Base-by-base conservation (phyloP, 2,113 vertebrate genomes). In the Rhabdornis inornatus region DNA sequence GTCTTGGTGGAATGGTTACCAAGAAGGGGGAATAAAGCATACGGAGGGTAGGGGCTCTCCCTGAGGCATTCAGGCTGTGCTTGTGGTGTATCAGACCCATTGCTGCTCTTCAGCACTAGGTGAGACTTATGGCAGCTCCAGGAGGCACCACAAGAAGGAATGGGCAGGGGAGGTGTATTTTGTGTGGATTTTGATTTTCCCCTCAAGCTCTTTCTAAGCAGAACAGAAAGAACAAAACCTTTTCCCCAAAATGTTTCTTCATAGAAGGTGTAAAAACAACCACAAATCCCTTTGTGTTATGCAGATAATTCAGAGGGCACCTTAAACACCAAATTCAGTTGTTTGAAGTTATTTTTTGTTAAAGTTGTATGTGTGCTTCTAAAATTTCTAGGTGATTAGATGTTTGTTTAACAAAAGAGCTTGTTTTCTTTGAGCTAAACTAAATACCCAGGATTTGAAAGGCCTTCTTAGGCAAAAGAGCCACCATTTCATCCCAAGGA, bases 351-450 rank as follows among this genome's bases (percentile, higher is more conserved):
- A 78, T 66, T 56, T 94, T 94, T 91, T 10, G 2, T 63, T 52
- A 25, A 56, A 86, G 53, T 52, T 90, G 12, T 35, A 59, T 83
- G 49, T 77, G 27, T 66, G 18, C 39, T 31, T 81, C 40, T 68
- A 49, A 94, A 74, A 63, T 75, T 89, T 87, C 27, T 47, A 50
- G 44, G 40, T 82, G 40, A 61, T 93, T 75, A 75, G 40, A 28
- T 75, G 80, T 70, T 91, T 95, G 45, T 52, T 66, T 94, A 93
- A 68, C 83, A 90, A 94, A 96, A 92, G 93, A 80, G 13, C 35
- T 72, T 22, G 5, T 65, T 95, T 95, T 81, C 37, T 95, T 94
- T 95, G 82, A 94, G 49, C 83, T 92, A 84, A 74, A 64, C 78
- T 74, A 94, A 95, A 97, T 56, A 89, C 27, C 40, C 27, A 28